Base-by-base conservation (phyloP, 2,888 invertebrate species). In the Thymelicus lineola region DNA sequence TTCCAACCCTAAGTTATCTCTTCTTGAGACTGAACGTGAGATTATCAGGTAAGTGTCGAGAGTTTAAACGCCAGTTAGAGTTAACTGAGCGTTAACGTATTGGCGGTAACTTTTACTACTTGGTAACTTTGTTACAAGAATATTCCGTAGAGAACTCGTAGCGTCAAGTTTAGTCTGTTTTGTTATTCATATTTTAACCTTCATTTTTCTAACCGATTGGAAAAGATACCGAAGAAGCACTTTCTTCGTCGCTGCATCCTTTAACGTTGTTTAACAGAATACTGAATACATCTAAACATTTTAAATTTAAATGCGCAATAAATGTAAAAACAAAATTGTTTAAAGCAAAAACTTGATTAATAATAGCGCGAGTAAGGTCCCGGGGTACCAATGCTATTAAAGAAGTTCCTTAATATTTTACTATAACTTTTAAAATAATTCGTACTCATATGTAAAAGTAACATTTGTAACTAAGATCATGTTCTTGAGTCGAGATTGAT, bases 101-200 rank as follows among this genome's bases (percentile, higher is more conserved):
- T 10, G 62, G 17, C 48, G 15, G 36, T 62, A 50, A 35, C 48
- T 62, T 62, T 48, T 62, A 36, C 14, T 9, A 55, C 28, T 50
- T 50, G 50, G n/a, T 48, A 61, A 61, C 9, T 28, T 50, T 62
- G 46, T 62, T 62, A 10, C 28, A 15, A 36, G 62, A 62, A 48
- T 50, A 62, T 35, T 48, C 48, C 12, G 48, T n/a, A 9, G 48
- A 48, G 48, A 9, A 35, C 45, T 46, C 38, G 48, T 42, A 20
- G 60, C 35, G 53, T 6, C 50, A 15, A 50, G 12, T n/a, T n/a
- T n/a, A n/a, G n/a, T n/a, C 53, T 60, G 60, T 28, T 67, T 45
- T 61, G 61, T 53, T 45, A 67, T 67, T 67, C 55, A 61, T 67
- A 7, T 17, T 10, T 60, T 0, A 67, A 67, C 45, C 55, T 67